phyloP scores from a whole-genome alignment of 1,140 invertebrate genomes.

The Pachyrhynchus sulphureomaculatus region DNA sequence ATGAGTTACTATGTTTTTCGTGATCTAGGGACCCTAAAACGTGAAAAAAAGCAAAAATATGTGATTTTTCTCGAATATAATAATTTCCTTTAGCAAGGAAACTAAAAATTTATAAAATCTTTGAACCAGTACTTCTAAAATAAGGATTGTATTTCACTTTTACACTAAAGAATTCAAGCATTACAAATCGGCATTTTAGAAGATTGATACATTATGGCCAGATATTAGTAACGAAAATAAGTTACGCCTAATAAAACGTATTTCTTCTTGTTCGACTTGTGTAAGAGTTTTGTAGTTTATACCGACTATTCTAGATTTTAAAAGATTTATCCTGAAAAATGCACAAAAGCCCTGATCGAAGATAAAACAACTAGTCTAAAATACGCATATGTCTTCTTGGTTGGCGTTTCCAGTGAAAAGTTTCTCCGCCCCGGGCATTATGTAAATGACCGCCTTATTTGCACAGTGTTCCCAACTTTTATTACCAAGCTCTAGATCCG shows the following conservation, averaged over 20 bases:
- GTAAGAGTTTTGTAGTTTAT: background rate
- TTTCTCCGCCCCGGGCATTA: slow-evolving; percentile 23
- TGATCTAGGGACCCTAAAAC: no score
- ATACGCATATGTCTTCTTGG: slow-evolving; percentile 24
- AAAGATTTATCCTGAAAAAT: background rate
- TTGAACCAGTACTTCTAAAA: no score
- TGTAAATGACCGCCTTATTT: slow-evolving; percentile 26
- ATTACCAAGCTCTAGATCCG: slow-evolving; percentile 17
- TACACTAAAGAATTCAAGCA: no score
- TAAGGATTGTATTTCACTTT: no score
- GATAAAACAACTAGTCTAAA: slow-evolving; percentile 18
- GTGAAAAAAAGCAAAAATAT: no score
- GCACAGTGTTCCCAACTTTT: slow-evolving; percentile 25
- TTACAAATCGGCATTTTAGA: background rate
- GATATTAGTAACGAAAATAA: no score
- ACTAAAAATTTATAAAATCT: no score
- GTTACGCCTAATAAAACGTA: no score
- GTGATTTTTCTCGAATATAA: no score
- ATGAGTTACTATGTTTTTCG: no score
- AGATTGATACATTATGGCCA: background rate
- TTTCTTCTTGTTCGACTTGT: no score
- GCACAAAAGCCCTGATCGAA: slow-evolving; percentile 8
- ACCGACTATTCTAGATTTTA: background rate
- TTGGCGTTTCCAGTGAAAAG: slow-evolving; percentile 10
- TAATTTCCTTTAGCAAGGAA: no score